Base-by-base conservation (phyloP, 2,888 invertebrate species). In the Calliopum simillimum region DNA sequence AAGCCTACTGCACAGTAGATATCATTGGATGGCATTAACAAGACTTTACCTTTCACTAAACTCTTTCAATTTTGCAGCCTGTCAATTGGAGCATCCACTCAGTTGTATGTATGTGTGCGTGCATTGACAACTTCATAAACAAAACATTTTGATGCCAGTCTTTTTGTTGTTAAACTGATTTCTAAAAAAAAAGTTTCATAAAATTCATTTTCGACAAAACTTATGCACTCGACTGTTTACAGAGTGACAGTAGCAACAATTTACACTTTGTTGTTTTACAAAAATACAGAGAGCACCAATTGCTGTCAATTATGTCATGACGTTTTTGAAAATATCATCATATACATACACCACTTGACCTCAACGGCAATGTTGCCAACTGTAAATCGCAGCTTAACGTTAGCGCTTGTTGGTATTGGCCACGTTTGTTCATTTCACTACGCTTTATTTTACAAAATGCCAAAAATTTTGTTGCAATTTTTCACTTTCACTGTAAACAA, bases 401-500 rank as follows among this genome's bases (percentile, higher is more conserved):
- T 59, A 41, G 41, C 16, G 8, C 41, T n/a, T n/a, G n/a, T n/a
- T n/a, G n/a, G n/a, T n/a, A n/a, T n/a, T n/a, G n/a, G 12, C 8
- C 43, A 16, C 43, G 56, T 8, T 23, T 21, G 21, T 12, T 53
- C 21, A 33, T 12, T n/a, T 13, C 56, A 25, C 33, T 23, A n/a
- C 53, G 53, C 46, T 16, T 49, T n/a, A 1, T 1, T 19, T 1
- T 19, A n/a, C 12, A n/a, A 49, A n/a, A 49, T 49, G 2, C 47
- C 56, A 25, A n/a, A 47, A 16, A 46, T 56, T 23, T 43, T n/a
- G 44, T 66, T 43, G 58, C 33, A 46, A 66, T 66, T 58, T 66
- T 58, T 56, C 66, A 66, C 66, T 58, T 66, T 66, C 58, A 14
- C 46, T 41, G 66, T 47, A 66, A 66, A 66, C 66, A 66, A 66